Evolutionary conservation across 2,888 invertebrate species (phyloP).

Genomic region (Microchrysa polita): DNA sequence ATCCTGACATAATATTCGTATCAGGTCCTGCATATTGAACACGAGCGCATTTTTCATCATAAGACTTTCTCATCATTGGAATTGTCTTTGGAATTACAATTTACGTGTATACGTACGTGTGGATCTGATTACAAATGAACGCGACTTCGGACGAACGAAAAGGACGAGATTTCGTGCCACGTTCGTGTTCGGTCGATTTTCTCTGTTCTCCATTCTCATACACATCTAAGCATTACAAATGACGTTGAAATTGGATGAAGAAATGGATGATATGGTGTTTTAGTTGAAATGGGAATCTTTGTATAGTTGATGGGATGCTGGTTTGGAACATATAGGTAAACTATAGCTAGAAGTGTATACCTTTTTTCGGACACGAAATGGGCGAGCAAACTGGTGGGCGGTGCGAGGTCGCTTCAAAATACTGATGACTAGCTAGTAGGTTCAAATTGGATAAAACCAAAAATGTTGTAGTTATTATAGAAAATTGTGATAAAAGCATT

Average conservation of each 20-base stretch:
- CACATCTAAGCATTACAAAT: slow-evolving; percentile 50
- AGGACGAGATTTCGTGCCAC: slow-evolving; percentile 12
- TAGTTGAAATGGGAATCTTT: no score
- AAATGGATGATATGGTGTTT: background rate
- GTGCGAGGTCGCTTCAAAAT: no score
- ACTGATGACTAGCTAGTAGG: no score
- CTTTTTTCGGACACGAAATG: no score
- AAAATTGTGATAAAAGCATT: no score
- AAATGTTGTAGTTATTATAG: no score
- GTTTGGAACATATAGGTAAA: no score
- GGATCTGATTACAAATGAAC: slow-evolving; percentile 47
- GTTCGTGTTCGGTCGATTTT: slow-evolving; percentile 28
- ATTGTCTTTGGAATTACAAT: slow-evolving; percentile 49
- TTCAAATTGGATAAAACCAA: no score
- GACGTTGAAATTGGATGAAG: slow-evolving; percentile 45
- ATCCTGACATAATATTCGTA: slow-evolving; percentile 41
- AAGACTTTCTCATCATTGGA: slow-evolving; percentile 49
- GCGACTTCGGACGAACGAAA: background rate
- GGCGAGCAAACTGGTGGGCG: no score
- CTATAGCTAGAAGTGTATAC: no score
- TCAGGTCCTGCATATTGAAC: slow-evolving; percentile 48
- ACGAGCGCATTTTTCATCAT: slow-evolving; percentile 48
- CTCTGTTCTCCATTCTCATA: slow-evolving; percentile 32
- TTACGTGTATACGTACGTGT: slow-evolving; percentile 48
- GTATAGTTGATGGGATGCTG: no score